Conservation (phyloP, 1,140 invertebrate genomes). For the Sitophilus oryzae region DNA sequence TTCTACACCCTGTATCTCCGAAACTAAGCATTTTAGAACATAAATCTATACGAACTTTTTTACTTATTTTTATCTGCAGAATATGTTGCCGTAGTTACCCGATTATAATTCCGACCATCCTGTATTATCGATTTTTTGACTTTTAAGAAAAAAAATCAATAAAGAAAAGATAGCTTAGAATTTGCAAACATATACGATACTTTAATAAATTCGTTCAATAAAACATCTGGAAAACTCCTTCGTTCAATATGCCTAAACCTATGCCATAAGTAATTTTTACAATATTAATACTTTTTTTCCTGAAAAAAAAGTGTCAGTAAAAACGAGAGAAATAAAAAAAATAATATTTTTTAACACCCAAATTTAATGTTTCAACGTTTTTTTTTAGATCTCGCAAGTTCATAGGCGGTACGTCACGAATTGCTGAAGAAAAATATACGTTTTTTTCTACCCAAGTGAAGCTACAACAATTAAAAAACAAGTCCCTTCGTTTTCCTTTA, state of each 20-base stretch:
- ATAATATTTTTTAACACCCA: not conserved
- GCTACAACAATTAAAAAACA: slow-evolving; percentile 1
- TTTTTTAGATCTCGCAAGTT: not conserved
- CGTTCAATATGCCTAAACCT: not conserved
- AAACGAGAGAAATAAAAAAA: not conserved
- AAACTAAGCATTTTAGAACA: too few species aligned
- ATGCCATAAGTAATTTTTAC: not conserved
- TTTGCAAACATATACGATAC: too few species aligned
- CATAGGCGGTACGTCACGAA: not conserved
- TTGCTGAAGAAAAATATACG: not conserved
- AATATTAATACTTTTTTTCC: not conserved
- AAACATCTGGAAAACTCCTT: not conserved
- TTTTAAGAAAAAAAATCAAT: too few species aligned
- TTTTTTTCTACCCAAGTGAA: not conserved
- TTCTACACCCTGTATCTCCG: too few species aligned
- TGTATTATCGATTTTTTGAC: too few species aligned
- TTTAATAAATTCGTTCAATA: too few species aligned
- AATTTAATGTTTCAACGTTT: not conserved
- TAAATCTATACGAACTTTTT: too few species aligned
- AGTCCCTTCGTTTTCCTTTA: not conserved
- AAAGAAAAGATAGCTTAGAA: too few species aligned
- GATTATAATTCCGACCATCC: too few species aligned
- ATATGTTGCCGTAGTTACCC: too few species aligned
- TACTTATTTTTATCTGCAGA: too few species aligned
- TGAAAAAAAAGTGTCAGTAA: too few species aligned